Conservation (phyloP, 2,113 vertebrate species). For the Scomber japonicus region DNA sequence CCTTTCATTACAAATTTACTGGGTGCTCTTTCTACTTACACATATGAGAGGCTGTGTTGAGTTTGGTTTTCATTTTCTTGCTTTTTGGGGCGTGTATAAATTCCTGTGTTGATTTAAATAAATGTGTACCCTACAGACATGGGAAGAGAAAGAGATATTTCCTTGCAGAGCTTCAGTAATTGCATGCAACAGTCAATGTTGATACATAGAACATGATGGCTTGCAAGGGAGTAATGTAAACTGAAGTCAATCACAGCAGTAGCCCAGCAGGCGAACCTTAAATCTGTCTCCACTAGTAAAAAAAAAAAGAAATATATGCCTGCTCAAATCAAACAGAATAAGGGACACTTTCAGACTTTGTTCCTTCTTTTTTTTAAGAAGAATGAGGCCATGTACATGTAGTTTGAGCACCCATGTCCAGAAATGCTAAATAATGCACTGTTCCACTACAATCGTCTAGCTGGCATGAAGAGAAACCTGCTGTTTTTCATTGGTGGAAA, state of each 20-base stretch:
- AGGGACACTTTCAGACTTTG: slow-evolving; percentile 50
- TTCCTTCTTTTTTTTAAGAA: slow-evolving; percentile 23
- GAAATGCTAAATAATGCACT: slow-evolving; percentile 76
- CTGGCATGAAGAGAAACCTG: slow-evolving; percentile 45
- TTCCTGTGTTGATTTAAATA: not conserved
- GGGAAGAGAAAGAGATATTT: not conserved
- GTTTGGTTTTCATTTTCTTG: not conserved
- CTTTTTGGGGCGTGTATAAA: not conserved
- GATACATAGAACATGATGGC: slow-evolving; percentile 12
- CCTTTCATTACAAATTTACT: too few species aligned
- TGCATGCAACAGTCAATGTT: not conserved
- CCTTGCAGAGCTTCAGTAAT: slow-evolving; percentile 8
- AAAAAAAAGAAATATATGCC: slow-evolving; percentile 5
- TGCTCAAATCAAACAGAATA: slow-evolving; percentile 69
- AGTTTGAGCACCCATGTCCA: slow-evolving; percentile 50
- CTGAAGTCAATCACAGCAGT: slow-evolving; percentile 22
- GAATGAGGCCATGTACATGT: slow-evolving; percentile 42
- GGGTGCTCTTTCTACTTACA: not conserved
- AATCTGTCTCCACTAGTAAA: slow-evolving; percentile 3
- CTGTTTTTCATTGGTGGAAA: slow-evolving; percentile 66
- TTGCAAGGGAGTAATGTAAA: slow-evolving; percentile 2
- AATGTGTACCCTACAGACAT: not conserved
- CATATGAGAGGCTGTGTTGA: not conserved
- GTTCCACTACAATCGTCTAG: slow-evolving; percentile 49
- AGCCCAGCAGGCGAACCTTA: slow-evolving; percentile 18